These are phyloP conservation scores for Macroramphosus scolopax DNA, from an alignment of 2,797 vertebrate species.

Conservation along the genomic window DNA sequence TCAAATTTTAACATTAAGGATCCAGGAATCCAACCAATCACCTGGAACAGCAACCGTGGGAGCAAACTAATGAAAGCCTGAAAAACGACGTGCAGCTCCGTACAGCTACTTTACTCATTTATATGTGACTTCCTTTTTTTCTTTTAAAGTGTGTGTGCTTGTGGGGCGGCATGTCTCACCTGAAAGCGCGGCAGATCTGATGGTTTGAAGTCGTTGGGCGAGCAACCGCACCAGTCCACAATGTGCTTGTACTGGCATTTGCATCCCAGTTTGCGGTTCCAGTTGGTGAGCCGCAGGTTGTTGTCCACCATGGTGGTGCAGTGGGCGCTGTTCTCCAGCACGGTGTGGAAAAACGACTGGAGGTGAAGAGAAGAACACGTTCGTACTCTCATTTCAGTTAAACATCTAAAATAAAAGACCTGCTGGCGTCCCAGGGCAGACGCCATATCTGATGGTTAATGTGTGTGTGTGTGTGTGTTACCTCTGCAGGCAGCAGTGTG, in stretches of 20 bases:
- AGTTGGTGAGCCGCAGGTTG: constrained; percentile 92
- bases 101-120: background rate
- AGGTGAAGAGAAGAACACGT: constrained; percentile 1
- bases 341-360: constrained; percentile 75
- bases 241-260: constrained; percentile 96
- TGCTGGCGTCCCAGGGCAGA: no score
- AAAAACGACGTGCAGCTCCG: no score
- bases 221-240: constrained; percentile 95
- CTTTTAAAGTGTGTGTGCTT: no score
- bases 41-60: no score
- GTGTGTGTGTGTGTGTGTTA: constrained; percentile 45
- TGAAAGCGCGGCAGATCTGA: constrained; percentile 91
- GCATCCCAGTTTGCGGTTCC: constrained; percentile 93
- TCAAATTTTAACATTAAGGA: no score
- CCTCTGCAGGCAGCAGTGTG: constrained; percentile 94
- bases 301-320: constrained; percentile 91
- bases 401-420: no score
- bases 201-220: constrained; percentile 89
- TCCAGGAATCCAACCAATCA: no score
- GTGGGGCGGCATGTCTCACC: constrained; percentile 65
- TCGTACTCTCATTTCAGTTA: no score
- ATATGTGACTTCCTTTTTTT: no score
- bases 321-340: constrained; percentile 85
- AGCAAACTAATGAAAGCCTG: no score
- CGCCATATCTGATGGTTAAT: background rate